Conservation (phyloP, 92 coral and sea anemone genomes). For the Pocillopora grandis region DNA sequence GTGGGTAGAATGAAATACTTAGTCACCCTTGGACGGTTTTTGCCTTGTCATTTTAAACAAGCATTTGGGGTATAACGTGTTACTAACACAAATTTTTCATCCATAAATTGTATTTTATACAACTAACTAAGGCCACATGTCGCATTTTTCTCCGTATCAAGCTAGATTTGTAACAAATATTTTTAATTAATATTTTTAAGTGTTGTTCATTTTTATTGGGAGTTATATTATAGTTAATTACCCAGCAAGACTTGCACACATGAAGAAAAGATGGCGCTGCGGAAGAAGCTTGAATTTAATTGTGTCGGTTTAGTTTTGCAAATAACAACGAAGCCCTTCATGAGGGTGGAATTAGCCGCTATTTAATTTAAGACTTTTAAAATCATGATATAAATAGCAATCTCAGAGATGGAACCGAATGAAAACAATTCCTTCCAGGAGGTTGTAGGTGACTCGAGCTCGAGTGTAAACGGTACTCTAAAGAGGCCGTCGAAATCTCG, state of each 20-base stretch:
- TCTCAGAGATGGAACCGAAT: not conserved
- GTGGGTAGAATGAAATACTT: slow-evolving; percentile 13
- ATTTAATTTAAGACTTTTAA: not conserved
- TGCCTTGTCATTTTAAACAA: not conserved
- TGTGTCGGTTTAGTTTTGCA: not conserved
- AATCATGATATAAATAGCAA: not conserved
- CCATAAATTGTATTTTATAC: not conserved
- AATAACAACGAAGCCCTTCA: slow-evolving; percentile 7
- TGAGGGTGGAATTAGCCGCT: slow-evolving; percentile 9
- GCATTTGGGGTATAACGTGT: not conserved
- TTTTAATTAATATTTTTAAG: too few species aligned
- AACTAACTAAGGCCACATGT: not conserved
- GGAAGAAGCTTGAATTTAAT: not conserved
- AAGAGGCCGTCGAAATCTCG: slow-evolving; percentile 74
- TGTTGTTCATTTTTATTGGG: not conserved
- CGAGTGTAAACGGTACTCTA: slow-evolving; percentile 1
- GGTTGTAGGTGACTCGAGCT: not conserved
- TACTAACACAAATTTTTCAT: not conserved
- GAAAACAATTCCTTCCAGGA: slow-evolving; percentile 23
- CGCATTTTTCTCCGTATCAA: not conserved
- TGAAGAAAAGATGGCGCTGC: slow-evolving; percentile 16
- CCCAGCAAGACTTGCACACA: slow-evolving; percentile 42
- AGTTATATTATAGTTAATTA: not conserved
- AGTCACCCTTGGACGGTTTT: slow-evolving; percentile 5
- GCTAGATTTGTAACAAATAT: not conserved